Evolutionary conservation across 2,888 invertebrate genomes (phyloP), one percentile per base, ranked within the genome.

Genomic region (Homarus gammarus): DNA sequence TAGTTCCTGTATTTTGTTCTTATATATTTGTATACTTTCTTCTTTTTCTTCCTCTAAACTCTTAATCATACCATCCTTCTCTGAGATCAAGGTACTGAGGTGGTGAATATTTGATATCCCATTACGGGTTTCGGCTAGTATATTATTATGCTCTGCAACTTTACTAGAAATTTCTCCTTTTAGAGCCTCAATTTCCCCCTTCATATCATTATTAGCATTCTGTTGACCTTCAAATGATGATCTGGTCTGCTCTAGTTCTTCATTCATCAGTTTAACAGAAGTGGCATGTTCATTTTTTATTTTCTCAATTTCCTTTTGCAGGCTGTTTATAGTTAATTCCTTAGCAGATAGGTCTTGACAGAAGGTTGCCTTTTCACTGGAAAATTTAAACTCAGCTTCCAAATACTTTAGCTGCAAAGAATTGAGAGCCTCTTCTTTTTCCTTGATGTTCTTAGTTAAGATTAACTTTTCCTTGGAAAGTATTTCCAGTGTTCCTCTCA

Each of bases 21-120:
- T 38, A 73, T 36, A 73, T 36, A 0, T n/a, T 12, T 73, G 15
- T 56, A 15, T 49, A 79, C 5, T 56, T 56, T 22, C 15, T 22
- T 79, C 78, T 56, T 79, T 51, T 15, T 56, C 18, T 79, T 51
- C 36, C 22, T 22, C 56, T 33, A 36, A 36, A 36, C n/a, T 73
- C 31, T 36, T 36, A 36, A 40, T 40, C 8, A 27, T 68, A 5
- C 5, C 18, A 68, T 68, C 68, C 68, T 44, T 44, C 44, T 44
- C 44, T 8, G 44, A 44, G 5, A 44, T 8, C 5, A 44, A 12
- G 12, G 6, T 44, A 12, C 12, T 44, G 12, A 44, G 6, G 44
- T 44, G 44, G 6, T 44, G 5, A 44, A 44, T 44, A 5, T 44
- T 44, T 8, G 44, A 5, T 12, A 44, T 44, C 12, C 44, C 44